Conservation (phyloP, 2,888 invertebrate species). For the Drosophila fungiperda region DNA sequence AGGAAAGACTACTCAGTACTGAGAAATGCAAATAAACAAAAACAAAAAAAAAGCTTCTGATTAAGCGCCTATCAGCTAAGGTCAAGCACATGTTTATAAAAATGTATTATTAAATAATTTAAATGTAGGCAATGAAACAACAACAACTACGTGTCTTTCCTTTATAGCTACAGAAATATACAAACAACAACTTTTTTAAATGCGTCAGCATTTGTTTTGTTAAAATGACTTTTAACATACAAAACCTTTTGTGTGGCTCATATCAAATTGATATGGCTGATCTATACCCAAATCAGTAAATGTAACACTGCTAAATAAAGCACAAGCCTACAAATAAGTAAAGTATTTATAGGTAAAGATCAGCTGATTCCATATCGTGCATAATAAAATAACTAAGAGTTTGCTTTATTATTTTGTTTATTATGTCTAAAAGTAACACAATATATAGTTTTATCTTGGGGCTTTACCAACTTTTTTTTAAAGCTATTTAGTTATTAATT, state of each 20-base stretch:
- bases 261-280: conserved; percentile 34
- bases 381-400: too few relatives aligned
- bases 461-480: too few relatives aligned
- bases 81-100: conserved; percentile 15
- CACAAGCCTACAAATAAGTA: neutral
- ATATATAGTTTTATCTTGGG: neutral
- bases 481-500: neutral
- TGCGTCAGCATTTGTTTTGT: conserved; percentile 58
- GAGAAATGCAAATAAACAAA: neutral
- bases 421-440: neutral
- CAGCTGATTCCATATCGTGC: neutral
- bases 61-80: conserved; percentile 45
- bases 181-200: conserved; percentile 22
- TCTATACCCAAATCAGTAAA: neutral
- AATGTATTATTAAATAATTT: conserved; percentile 54
- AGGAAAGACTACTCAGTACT: neutral
- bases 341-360: neutral
- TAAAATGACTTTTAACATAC: conserved; percentile 35
- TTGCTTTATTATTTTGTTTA: neutral
- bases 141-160: conserved; percentile 34
- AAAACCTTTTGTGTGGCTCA: conserved; percentile 49
- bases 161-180: conserved; percentile 19
- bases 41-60: conserved; percentile 3
- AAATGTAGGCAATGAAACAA: conserved; percentile 48
- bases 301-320: neutral